These are phyloP conservation scores for Dione juno DNA, from an alignment of 2,888 invertebrate genomes.

Conservation along the genomic window DNA sequence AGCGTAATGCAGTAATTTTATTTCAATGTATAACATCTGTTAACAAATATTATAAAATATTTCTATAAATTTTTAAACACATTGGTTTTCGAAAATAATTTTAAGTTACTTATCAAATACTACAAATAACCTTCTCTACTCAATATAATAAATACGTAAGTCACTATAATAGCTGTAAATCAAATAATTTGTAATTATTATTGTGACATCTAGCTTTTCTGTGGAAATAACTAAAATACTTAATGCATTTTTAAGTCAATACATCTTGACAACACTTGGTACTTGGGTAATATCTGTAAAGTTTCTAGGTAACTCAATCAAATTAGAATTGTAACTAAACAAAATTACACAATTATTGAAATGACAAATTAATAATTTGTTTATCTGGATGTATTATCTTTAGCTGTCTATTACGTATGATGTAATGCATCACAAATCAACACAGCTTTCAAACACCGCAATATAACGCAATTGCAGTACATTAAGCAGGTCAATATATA, in stretches of 20 bases:
- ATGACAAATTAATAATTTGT: slow-evolving; percentile 41
- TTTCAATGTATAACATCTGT: too few species aligned
- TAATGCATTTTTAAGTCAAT: background rate
- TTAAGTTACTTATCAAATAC: too few species aligned
- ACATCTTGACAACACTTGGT: background rate
- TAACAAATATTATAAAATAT: too few species aligned
- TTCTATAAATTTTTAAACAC: too few species aligned
- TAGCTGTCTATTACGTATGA: slow-evolving; percentile 30
- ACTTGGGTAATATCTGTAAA: background rate
- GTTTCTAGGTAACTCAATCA: background rate
- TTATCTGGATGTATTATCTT: slow-evolving; percentile 40
- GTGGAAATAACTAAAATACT: too few species aligned
- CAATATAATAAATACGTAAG: too few species aligned
- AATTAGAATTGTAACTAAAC: background rate
- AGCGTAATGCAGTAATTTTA: too few species aligned
- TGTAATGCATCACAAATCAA: slow-evolving; percentile 36
- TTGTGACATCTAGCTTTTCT: too few species aligned
- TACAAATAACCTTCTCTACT: too few species aligned
- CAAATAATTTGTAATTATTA: too few species aligned
- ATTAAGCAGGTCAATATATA: slow-evolving; percentile 16
- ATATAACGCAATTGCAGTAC: slow-evolving; percentile 4
- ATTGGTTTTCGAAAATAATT: too few species aligned
- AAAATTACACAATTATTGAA: slow-evolving; percentile 23
- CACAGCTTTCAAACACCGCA: slow-evolving; percentile 27
- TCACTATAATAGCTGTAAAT: too few species aligned